Evolutionary conservation across 2,797 vertebrate genomes (phyloP).

Genomic region (Malacoctenus gilli): DNA sequence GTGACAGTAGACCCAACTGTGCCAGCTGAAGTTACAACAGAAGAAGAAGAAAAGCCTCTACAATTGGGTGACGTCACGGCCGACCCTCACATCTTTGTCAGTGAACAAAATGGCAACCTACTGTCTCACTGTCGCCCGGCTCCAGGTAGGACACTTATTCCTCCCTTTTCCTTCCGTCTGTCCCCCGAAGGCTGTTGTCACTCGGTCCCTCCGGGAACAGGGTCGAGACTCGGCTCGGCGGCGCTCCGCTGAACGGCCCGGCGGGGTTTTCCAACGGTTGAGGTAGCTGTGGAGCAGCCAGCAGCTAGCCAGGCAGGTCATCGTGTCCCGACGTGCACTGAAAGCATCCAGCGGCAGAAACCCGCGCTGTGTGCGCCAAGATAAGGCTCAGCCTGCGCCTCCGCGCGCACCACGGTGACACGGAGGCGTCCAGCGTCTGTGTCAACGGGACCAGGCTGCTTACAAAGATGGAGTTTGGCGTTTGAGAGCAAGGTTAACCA

Average conservation of each 20-base stretch:
- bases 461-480: neutral
- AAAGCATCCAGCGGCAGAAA: constrained; percentile 7
- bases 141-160: constrained; percentile 84
- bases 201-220: fast-evolving
- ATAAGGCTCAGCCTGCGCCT: neutral
- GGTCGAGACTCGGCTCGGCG: fast-evolving
- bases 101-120: constrained; percentile 99
- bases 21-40: constrained; percentile 22
- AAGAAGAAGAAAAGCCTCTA: constrained; percentile 19
- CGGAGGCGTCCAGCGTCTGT: fast-evolving
- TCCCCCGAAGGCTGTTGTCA: neutral
- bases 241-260: fast-evolving
- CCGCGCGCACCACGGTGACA: fast-evolving
- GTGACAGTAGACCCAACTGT: neutral
- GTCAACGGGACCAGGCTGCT: fast-evolving
- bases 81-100: constrained; percentile 94
- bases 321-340: constrained; percentile 59
- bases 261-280: fast-evolving
- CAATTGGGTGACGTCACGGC: constrained; percentile 78
- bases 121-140: constrained; percentile 87
- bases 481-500: constrained; percentile 78
- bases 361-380: neutral
- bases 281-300: constrained; percentile 2
- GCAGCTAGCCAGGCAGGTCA: constrained; percentile 63
- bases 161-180: neutral